phyloP scores from a whole-genome alignment of 2,888 invertebrate genomes.

The Eucriotettix oculatus region DNA sequence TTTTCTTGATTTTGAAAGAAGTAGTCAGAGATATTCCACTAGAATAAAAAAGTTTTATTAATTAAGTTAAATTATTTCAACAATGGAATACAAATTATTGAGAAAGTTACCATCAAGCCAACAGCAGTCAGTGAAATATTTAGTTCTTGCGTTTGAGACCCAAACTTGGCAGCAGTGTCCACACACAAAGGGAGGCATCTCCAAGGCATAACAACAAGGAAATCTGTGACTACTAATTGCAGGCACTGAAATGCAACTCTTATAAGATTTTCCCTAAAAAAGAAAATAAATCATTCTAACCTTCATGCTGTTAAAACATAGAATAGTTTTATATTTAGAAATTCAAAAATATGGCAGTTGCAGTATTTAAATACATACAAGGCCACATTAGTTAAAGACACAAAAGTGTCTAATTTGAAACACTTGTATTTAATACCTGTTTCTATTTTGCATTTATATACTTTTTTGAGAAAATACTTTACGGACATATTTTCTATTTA shows the following conservation, averaged over 20 bases:
- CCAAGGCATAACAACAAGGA: constrained; percentile 82
- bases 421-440: no score
- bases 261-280: constrained; percentile 64
- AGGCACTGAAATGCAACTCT: constrained; percentile 91
- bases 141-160: constrained; percentile 86
- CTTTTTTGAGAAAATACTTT: no score
- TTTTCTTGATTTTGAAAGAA: constrained; percentile 89
- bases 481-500: no score
- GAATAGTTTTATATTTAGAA: no score
- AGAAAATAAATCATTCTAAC: neutral
- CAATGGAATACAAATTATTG: neutral
- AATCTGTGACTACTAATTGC: constrained; percentile 87
- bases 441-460: no score
- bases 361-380: no score
- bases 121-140: constrained; percentile 96
- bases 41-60: constrained; percentile 20
- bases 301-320: neutral
- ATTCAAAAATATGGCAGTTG: no score
- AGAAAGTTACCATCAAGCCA: constrained; percentile 67
- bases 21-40: constrained; percentile 99
- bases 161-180: constrained; percentile 88
- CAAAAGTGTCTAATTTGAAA: no score
- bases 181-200: constrained; percentile 79
- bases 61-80: neutral
- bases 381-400: no score